A percentile compares a stretch with the other conserved stretches of the same genome.
These are phyloP conservation scores for Helogale parvula DNA, from an alignment of 2,113 vertebrate species.

Conservation along the genomic window DNA sequence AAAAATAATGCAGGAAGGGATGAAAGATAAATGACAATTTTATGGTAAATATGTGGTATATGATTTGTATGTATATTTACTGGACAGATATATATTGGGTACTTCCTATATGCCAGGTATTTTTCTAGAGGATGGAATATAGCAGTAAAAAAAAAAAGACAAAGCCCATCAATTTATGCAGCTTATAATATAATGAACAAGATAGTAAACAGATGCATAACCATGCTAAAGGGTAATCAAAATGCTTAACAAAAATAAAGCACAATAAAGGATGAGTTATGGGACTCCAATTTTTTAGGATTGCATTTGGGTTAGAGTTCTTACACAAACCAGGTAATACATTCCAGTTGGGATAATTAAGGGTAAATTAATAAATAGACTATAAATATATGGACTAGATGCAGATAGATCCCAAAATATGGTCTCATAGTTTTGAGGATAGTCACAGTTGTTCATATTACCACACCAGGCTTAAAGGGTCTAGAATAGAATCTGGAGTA, in stretches of 20 bases:
- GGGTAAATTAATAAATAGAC: neutral
- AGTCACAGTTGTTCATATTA: neutral
- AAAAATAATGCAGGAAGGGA: neutral
- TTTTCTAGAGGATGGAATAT: neutral
- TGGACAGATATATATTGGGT: neutral
- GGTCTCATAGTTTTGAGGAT: neutral
- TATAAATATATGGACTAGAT: neutral
- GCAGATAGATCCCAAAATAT: neutral
- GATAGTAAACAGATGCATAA: neutral
- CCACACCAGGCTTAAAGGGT: neutral
- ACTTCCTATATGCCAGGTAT: neutral
- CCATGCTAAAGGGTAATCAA: neutral
- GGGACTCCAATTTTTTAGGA: neutral
- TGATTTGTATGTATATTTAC: neutral
- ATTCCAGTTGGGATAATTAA: neutral
- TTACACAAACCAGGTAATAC: neutral
- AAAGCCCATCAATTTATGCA: neutral
- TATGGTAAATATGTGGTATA: neutral
- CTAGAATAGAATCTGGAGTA: neutral
- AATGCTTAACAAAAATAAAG: neutral
- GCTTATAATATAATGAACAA: neutral
- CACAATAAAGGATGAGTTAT: neutral
- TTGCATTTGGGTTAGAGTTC: neutral
- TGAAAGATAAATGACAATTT: neutral
- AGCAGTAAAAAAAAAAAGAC: neutral